Base-by-base conservation (phyloP, 1,140 invertebrate species). In the Polyergus mexicanus region DNA sequence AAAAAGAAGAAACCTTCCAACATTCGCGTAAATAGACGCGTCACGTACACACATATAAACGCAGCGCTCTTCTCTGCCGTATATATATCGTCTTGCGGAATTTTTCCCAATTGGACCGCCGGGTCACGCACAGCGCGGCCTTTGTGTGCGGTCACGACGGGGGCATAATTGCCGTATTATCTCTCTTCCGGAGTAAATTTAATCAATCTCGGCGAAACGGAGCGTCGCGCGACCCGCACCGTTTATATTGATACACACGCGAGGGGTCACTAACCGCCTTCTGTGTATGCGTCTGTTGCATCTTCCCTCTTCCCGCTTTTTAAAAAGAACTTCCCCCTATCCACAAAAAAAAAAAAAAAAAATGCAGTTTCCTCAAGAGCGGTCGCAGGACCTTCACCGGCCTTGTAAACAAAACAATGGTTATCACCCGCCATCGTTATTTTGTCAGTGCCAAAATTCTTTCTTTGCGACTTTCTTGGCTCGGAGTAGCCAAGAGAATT, bases 131-230 rank as follows among this genome's bases (percentile, higher is more conserved):
- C 22, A 85, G 75, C 71, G 16, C 84, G 60, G 84, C 51, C 88
- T 89, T 89, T 89, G 87, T 89, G 77, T 77, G 44, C 25, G 47
- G 32, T 32, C 28, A 71, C 38, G 54, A 58, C 38, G 25, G 63
- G 88, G 63, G 51, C 87, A 88, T 90, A 90, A 90, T 90, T 88
- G 88, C 71, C 77, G 69, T 90, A 84, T 90, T 90, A 88, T 90
- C 77, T 84, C 84, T 91, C 90, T 91, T 90, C 89, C 88, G 89
- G 89, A 90, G 77, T 90, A 86, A 90, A 90, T 90, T 90, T 76
- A 89, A 90, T 90, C 88, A 88, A 90, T 90, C 89, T 65, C 62
- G 62, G 51, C 75, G 75, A 90, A 90, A 90, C 84, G 65, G 41
- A 66, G 86, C 81, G 63, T 87, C 78, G 65, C 80, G 56, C 47